Evolutionary conservation across 2,888 invertebrate genomes (phyloP), one percentile per base, ranked within the genome.

Genomic region (Caradrina kadenii): DNA sequence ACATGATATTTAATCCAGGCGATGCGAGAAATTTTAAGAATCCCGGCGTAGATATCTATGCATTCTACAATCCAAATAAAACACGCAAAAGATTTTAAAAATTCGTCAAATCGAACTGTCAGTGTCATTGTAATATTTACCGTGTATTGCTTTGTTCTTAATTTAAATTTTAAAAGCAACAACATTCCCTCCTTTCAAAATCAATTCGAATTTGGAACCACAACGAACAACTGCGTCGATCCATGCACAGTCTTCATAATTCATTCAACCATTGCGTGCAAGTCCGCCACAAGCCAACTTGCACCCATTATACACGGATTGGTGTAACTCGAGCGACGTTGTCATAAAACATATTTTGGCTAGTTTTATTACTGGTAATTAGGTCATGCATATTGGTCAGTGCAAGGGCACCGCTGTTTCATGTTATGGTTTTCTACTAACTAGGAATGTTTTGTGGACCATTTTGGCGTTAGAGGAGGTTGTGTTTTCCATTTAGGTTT

Each of bases 341-440:
- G 86, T 84, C 88, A 87, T 90, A 88, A 90, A 90, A 88, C 85
- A 86, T 88, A 89, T 88, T 89, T 86, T 72, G 75, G 86, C 76
- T 75, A 80, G 78, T 82, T 87, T 86, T 85, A 87, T 84, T 77
- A 61, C 79, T 72, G 68, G 84, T 84, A 81, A 82, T 85, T 84
- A 86, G 84, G 82, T 84, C 80, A 83, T 69, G 79, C 79, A 67
- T 54, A 79, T 77, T 77, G 56, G 55, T 39, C 45, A 63, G 49
- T 76, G 63, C 77, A 80, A 75, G 79, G 76, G 73, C 79, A 75
- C 63, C 15, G 15, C 17, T 63, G 74, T 79, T 79, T 65, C 60
- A 31, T 78, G 10, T 76, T 78, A 59, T 59, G 68, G 48, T 10
- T 76, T 72, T 73, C 67, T 31, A 15, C 19, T 49, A 49, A 39